Evolutionary conservation across 2,113 vertebrate genomes (phyloP), one percentile per base, ranked within the genome.

Genomic region (Camelus dromedarius): DNA sequence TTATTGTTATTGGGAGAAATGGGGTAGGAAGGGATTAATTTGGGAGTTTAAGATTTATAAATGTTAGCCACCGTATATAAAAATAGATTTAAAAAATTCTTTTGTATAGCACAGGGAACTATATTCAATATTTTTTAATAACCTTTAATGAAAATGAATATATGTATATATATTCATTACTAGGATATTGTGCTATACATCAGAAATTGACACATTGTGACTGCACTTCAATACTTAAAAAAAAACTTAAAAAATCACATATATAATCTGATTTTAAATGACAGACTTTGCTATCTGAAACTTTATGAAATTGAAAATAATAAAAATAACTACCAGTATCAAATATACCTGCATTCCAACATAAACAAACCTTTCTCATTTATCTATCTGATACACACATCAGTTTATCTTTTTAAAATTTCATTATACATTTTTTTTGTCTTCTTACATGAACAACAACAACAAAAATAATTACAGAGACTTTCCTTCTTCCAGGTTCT

Each of bases 211-310:
- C 38, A 42, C 38, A 42, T 42, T 42, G 38, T 42, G 38, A 42
- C 38, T 42, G 38, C 38, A 42, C 38, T 42, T 42, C 38, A 42
- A 42, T 42, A 42, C 38, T 42, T 42, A 42, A 42, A 42, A 42
- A 42, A 42, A 42, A 42, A 42, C 38, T 42, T 42, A 42, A 54
- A 14, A 73, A 95, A 11, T 32, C 42, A 70, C n/a, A 52, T 46
- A n/a, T 54, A 30, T 30, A 32, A 32, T 69, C 89, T 81, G 13
- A 8, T 95, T 80, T 92, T 95, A 82, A 93, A 88, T 62, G 8
- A 69, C 32, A 60, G 28, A 20, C 30, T 90, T 81, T 26, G 32
- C 6, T 87, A 28, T 67, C 2, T 83, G 35, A 95, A 58, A 46
- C 24, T 6, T 76, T 24, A 62, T 91, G 24, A 89, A 66, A 56